Base-by-base conservation (phyloP, 2,888 invertebrate genomes). In the Drosophila siamana region DNA sequence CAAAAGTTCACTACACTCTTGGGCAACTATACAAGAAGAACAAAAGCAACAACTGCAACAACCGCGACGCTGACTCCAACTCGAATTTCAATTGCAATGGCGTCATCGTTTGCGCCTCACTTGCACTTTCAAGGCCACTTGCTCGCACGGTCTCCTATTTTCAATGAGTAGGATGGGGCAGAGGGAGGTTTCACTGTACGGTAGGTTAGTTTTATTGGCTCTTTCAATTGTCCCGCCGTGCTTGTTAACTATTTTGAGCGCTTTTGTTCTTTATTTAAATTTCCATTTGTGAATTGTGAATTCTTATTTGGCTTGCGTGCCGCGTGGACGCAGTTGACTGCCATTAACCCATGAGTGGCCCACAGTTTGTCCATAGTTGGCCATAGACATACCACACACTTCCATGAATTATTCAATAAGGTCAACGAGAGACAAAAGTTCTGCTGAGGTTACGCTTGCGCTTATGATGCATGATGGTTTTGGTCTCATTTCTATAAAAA, bases 121-220 rank as follows among this genome's bases (percentile, higher is more conserved):
- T 75, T 73, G 80, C 74, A 74, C 74, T 86, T 86, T 88, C 86
- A 86, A 86, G 88, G 86, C 88, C 84, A 82, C 41, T 46, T 44
- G 41, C 7, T 24, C 44, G 56, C 28, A n/a, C 33, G 16, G 44
- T 50, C 47, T 67, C 64, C 48, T 52, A 59, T 40, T 69, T 41
- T 30, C 7, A 19, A 19, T 3, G 19, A 2, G 1, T 19, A 3
- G 19, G 19, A 1, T 1, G 19, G 19, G 19, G n/a, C n/a, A n/a
- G 19, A 30, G 11, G 43, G 54, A 3, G 24, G 59, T 65, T 68
- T 69, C 73, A 80, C 70, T 69, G 79, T 88, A 84, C 72, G 89
- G 87, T 86, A 89, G 87, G 89, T 89, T 89, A 87, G 89, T 87
- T 88, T 81, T 80, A 80, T 82, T 64, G 71, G 46, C 61, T 61